Base-by-base conservation (phyloP, 1,140 invertebrate genomes). In the Drosophila lacertosa region DNA sequence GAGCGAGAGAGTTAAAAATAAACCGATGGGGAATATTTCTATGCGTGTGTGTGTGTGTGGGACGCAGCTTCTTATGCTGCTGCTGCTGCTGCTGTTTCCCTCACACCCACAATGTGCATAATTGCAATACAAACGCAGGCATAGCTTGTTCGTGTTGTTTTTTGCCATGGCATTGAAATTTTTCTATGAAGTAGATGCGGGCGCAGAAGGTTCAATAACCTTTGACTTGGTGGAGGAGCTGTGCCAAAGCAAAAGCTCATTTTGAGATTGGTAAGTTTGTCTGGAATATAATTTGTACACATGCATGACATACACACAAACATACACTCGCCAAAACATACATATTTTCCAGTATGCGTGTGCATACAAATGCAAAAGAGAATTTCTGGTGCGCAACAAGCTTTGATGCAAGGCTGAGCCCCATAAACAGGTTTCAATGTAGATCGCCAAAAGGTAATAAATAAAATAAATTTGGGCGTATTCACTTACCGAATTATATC, bases 151-250 rank as follows among this genome's bases (percentile, higher is more conserved):
- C 40, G 58, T 51, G 53, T 59, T 72, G 37, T 54, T 60, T 69
- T 69, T 73, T 73, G 58, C 58, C 70, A 54, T 73, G 81, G 81
- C 81, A 86, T 86, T 86, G 82, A 86, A 88, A 74, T 70, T 62
- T 64, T 77, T 69, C 81, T 63, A 84, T 84, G 82, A 76, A 74
- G 74, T 58, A 63, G 58, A 84, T 76, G 80, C 80, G 78, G 73
- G 65, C 75, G 60, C 42, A 39, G 39, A 39, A 57, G 66, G 74
- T 86, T 86, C 82, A 81, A 82, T 29, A 77, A 63, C 81, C 81
- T 77, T 81, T 84, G 81, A 65, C 81, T 76, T 53, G 48, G 35
- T 33, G 22, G 47, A 69, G 44, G 40, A 59, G 24, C 35, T 9
- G 45, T 32, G 54, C 54, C 26, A 62, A 57, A 71, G 50, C 47